A percentile compares a stretch with the other conserved stretches of the same genome.
These are phyloP conservation scores for Meteorus colon DNA, from an alignment of 2,888 invertebrate genomes.

Conservation along the genomic window DNA sequence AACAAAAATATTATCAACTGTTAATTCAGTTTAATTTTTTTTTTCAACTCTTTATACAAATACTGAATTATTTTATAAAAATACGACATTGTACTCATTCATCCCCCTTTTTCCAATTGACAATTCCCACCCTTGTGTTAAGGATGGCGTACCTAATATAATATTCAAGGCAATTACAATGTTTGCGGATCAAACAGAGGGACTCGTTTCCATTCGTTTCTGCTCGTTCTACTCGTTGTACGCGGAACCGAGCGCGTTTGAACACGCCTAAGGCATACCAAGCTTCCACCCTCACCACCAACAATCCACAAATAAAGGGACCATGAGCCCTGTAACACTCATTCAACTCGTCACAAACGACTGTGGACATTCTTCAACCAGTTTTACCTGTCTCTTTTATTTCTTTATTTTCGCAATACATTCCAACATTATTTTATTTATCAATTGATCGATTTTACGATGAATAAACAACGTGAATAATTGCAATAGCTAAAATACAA, in stretches of 20 bases:
- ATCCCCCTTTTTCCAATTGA: conserved; percentile 34
- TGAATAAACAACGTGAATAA: too few species aligned
- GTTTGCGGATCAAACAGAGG: conserved; percentile 73
- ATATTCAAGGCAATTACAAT: conserved; percentile 73
- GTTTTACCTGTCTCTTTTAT: not conserved
- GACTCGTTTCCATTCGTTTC: conserved; percentile 55
- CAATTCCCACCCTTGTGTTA: conserved; percentile 54
- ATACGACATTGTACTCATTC: not conserved
- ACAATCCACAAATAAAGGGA: not conserved
- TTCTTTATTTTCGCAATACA: not conserved
- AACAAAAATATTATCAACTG: too few species aligned
- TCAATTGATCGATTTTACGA: too few species aligned
- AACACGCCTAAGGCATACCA: conserved; percentile 8
- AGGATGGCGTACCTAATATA: conserved; percentile 68
- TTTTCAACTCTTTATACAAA: not conserved
- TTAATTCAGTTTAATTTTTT: conserved; percentile 41
- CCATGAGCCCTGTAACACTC: not conserved
- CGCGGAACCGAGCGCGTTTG: not conserved
- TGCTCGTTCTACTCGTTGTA: not conserved
- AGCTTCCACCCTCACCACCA: not conserved
- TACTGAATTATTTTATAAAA: conserved; percentile 5
- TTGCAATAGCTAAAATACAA: too few species aligned
- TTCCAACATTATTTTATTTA: not conserved
- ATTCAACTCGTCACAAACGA: not conserved
- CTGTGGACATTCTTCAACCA: not conserved